Base-by-base conservation (phyloP, 2,797 vertebrate species). In the Argyrosomus regius region DNA sequence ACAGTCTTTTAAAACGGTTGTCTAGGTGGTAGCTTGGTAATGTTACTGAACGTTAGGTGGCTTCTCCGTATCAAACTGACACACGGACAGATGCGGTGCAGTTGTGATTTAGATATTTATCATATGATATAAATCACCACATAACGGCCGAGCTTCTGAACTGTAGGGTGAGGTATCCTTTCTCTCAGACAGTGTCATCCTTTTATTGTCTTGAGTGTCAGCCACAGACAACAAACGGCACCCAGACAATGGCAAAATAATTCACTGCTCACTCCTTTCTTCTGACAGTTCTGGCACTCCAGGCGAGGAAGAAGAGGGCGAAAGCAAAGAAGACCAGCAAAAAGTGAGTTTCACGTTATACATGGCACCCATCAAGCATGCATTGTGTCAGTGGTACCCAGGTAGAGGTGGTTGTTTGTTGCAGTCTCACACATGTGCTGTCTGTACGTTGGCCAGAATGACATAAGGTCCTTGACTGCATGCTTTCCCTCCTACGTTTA, bases 261-360 rank as follows among this genome's bases (percentile, higher is more conserved):
- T 57, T 77, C 7, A 16, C 35, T 77, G 82, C 16, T 73, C 35
- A 9, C 35, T 39, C 35, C 35, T 45, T 85, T 83, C 50, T 77
- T 58, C 75, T 70, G 67, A 83, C 93, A 96, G 96, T 96, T 91
- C 87, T 96, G 74, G 96, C 96, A 84, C 94, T 96, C 67, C 96
- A 96, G 91, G 96, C 96, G 67, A 95, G 96, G 87, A 96, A 96
- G 92, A 96, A 96, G 84, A 92, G 95, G 80, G 92, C 72, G 20
- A 96, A 96, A 89, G 94, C 92, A 24, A 96, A 96, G 89, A 96
- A 96, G 88, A 88, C 94, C 75, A 93, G 50, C 88, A 96, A 96
- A 87, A 96, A 96, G 96, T 96, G 83, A 96, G 95, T 93, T 18
- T 10, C 18, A 16, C 48, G 53, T 35, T 72, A 20, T 59, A 10